A percentile compares a stretch with the other conserved stretches of the same genome.
These are phyloP conservation scores for Sitodiplosis mosellana DNA, from an alignment of 1,140 invertebrate species.

Conservation along the genomic window DNA sequence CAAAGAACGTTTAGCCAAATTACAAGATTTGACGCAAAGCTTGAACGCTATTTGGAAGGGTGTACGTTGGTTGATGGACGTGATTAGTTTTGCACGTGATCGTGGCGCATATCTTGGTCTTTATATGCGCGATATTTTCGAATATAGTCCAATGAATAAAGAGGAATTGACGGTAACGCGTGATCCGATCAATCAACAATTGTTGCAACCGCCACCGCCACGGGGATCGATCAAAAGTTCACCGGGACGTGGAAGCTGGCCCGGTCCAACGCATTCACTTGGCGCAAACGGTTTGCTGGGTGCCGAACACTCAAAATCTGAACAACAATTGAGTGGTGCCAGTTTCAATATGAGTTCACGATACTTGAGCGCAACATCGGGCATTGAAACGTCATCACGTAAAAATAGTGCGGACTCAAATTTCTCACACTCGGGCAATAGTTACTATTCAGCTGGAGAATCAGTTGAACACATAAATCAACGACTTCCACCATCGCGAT, in stretches of 20 bases:
- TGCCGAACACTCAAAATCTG: constrained; percentile 63
- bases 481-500: constrained; percentile 49
- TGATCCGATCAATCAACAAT: constrained; percentile 12
- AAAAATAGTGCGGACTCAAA: constrained; percentile 42
- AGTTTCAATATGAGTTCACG: constrained; percentile 27
- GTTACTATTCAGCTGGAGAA: constrained; percentile 17
- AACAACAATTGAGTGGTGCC: constrained; percentile 48
- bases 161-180: constrained; percentile 4
- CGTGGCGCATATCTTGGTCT: constrained; percentile 27
- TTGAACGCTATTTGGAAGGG: constrained; percentile 78
- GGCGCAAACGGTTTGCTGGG: constrained; percentile 28
- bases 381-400: constrained; percentile 31
- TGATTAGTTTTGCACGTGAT: constrained; percentile 80
- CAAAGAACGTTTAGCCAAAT: constrained; percentile 59
- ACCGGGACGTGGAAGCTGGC: constrained; percentile 61
- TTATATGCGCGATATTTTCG: constrained; percentile 18
- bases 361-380: constrained; percentile 27
- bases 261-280: constrained; percentile 40
- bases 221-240: constrained; percentile 53
- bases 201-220: constrained; percentile 47
- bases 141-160: constrained; percentile 10
- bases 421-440: constrained; percentile 14
- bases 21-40: constrained; percentile 65
- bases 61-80: constrained; percentile 86
- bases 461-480: constrained; percentile 8